Percentiles rank a stretch among this genome's conserved stretches.
Evolutionary conservation across 2,888 invertebrate genomes (phyloP).

Genomic region (Agrochola macilenta): DNA sequence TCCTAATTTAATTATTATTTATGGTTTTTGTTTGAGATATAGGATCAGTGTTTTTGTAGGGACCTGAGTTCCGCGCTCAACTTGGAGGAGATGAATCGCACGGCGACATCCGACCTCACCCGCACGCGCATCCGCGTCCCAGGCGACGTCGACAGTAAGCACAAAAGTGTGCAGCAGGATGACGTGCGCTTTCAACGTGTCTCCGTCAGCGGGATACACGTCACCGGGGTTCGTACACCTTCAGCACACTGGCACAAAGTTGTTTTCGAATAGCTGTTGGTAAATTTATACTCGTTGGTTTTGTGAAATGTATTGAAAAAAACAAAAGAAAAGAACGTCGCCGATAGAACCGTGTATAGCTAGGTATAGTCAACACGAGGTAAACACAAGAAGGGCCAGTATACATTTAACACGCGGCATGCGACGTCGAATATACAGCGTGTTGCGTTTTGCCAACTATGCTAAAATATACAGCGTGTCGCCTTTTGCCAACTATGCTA

Average conservation of each 20-base stretch:
- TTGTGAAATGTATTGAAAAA: too few relatives aligned
- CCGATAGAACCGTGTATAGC: not conserved
- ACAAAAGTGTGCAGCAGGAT: constrained; percentile 57
- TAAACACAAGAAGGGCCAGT: not conserved
- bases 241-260: not conserved
- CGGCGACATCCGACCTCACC: constrained; percentile 54
- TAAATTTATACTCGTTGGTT: not conserved
- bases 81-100: constrained; percentile 29
- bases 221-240: constrained; percentile 94
- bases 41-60: constrained; percentile 9
- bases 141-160: constrained; percentile 56
- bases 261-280: not conserved
- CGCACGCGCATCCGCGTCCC: constrained; percentile 71
- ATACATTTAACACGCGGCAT: not conserved
- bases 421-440: not conserved
- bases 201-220: constrained; percentile 97
- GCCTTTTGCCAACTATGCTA: not conserved
- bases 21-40: not conserved
- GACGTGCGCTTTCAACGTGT: constrained; percentile 96
- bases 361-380: not conserved
- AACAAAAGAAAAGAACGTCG: too few relatives aligned
- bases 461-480: not conserved
- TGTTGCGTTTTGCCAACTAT: not conserved
- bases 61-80: not conserved
- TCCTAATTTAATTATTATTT: not conserved